Evolutionary conservation across 1,140 invertebrate species (phyloP), one percentile per base, ranked within the genome.

Genomic region (Apis cerana): DNA sequence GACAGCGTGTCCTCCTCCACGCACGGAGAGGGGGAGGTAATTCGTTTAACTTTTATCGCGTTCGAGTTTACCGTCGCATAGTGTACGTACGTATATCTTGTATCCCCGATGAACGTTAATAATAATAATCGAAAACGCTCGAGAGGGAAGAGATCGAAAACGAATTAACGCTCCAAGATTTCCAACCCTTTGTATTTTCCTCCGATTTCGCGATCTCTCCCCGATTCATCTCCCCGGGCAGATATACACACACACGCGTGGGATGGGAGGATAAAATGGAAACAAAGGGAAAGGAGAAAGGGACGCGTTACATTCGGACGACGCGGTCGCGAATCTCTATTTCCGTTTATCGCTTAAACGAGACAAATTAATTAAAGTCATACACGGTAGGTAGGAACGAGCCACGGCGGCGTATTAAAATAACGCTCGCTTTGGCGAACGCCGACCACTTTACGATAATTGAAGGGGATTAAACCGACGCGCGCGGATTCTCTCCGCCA

Each of bases 311-410:
- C 70, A 58, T 52, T 50, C 68, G 82, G 65, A 81, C 79, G 56
- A 80, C 65, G 70, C 78, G 61, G 50, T 56, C 59, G 78, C 70
- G 78, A 52, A 76, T 82, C 80, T 82, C 80, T 65, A 82, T 82
- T 82, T 82, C 80, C 80, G 80, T 82, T 82, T 82, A 82, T 82
- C 80, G 80, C 80, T 72, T 23, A 82, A 82, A 82, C 80, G 64
- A 82, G 80, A 82, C 80, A 82, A 77, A 82, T 82, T 82, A 78
- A 82, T 82, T 82, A 82, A 77, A 78, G 75, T 78, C 65, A 71
- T 75, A 70, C 75, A 70, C 48, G 58, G 58, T 56, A 1, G 17
- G 58, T 52, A 27, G 56, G 17, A 10, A 12, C 43, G 33, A 43
- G 72, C 27, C n/a, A 27, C 81, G 58, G 27, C 54, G 4, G 67